Evolutionary conservation across 2,888 invertebrate genomes (phyloP).

Genomic region (Apotomis turbidana): DNA sequence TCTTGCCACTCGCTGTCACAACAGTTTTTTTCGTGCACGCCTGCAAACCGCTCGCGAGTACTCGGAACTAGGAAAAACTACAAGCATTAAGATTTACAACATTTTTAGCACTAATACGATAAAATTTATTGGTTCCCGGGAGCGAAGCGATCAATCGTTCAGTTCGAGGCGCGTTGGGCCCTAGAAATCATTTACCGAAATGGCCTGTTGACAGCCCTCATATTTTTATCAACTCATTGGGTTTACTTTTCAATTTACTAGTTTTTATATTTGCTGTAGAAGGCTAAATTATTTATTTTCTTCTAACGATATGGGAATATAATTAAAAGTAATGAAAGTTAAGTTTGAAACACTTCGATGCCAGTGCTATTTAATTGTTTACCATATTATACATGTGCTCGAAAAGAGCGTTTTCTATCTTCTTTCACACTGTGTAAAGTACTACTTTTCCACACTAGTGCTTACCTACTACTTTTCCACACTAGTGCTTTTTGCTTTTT

Average conservation of each 20-base stretch:
- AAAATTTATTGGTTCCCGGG: conserved; percentile 40
- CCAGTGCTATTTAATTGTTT: too few species aligned
- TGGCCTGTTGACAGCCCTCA: conserved; percentile 5
- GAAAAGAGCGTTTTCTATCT: too few species aligned
- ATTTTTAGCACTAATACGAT: conserved; percentile 40
- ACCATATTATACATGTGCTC: too few species aligned
- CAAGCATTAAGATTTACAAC: conserved; percentile 39
- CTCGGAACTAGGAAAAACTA: conserved; percentile 37
- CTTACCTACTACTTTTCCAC: too few species aligned
- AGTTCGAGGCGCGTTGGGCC: neutral
- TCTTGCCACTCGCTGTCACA: conserved; percentile 51
- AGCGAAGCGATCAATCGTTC: conserved; percentile 34
- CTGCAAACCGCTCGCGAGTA: conserved; percentile 34
- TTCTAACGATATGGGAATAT: too few species aligned
- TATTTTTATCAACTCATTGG: neutral
- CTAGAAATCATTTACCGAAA: conserved; percentile 12
- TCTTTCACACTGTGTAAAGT: too few species aligned
- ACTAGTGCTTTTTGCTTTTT: too few species aligned
- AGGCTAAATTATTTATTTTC: too few species aligned
- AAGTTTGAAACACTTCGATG: too few species aligned
- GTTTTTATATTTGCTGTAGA: neutral
- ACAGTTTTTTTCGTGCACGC: conserved; percentile 40
- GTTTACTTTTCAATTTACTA: neutral
- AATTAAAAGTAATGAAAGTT: too few species aligned
- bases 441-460: too few species aligned